Percentiles rank a stretch among this genome's conserved stretches.
Evolutionary conservation across 2,888 invertebrate genomes (phyloP).

Genomic region (Patella pellucida): DNA sequence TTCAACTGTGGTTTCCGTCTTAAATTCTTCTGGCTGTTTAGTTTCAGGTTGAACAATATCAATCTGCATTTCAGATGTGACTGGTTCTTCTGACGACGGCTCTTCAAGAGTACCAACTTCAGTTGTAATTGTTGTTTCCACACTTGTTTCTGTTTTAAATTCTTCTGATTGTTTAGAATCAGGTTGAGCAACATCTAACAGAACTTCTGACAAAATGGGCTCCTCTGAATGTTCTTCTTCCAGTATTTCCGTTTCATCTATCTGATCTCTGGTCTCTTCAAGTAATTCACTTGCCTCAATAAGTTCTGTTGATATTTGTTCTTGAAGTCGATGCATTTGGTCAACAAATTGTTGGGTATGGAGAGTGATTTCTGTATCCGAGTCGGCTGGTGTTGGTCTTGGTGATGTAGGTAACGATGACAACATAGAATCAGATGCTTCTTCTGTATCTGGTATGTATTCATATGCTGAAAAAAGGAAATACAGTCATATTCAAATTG

Average conservation of each 20-base stretch:
- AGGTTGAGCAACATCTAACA: slow-evolving; percentile 25
- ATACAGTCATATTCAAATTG: slow-evolving; percentile 8
- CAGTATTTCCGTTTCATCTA: slow-evolving; percentile 4
- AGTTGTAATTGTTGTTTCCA: slow-evolving; percentile 26
- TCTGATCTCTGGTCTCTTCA: slow-evolving; percentile 20
- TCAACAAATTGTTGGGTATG: slow-evolving; percentile 54
- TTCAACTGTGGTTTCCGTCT: slow-evolving; percentile 31
- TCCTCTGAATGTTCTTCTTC: slow-evolving; percentile 28
- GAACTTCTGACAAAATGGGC: slow-evolving; percentile 27
- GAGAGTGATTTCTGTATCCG: slow-evolving; percentile 52
- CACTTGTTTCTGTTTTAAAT: slow-evolving; percentile 24
- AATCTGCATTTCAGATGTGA: slow-evolving; percentile 30
- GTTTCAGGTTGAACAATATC: slow-evolving; percentile 35
- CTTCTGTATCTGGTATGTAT: slow-evolving; percentile 89
- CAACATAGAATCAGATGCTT: slow-evolving; percentile 75
- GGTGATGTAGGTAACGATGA: slow-evolving; percentile 62
- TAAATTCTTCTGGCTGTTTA: slow-evolving; percentile 27
- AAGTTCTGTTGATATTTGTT: slow-evolving; percentile 37
- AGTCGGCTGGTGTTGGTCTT: slow-evolving; percentile 52
- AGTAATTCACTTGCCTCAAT: slow-evolving; percentile 32
- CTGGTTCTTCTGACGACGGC: slow-evolving; percentile 24
- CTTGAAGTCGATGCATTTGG: slow-evolving; percentile 51
- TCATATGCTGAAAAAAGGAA: slow-evolving; percentile 81
- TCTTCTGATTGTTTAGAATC: slow-evolving; percentile 25
- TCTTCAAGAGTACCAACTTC: slow-evolving; percentile 17